Evolutionary conservation across 2,888 invertebrate genomes (phyloP).

Genomic region (Agelastica alni): DNA sequence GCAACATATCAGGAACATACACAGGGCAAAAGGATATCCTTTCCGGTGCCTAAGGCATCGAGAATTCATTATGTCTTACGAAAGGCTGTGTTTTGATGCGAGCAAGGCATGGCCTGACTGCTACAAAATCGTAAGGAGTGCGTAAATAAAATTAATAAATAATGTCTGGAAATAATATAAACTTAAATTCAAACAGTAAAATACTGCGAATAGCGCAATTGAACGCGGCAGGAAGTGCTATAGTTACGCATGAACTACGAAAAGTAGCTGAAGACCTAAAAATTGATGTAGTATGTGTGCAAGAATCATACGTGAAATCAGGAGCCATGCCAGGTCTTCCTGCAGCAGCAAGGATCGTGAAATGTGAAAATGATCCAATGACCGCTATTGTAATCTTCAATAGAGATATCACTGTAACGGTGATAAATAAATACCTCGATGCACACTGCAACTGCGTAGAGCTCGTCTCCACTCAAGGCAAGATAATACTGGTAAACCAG

Average conservation of each 20-base stretch:
- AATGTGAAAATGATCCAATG: background rate
- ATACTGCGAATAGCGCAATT: background rate
- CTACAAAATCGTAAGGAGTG: too few species aligned
- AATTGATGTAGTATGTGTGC: background rate
- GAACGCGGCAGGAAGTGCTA: background rate
- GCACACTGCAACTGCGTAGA: conserved; percentile 1
- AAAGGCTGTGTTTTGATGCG: too few species aligned
- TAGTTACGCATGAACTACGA: background rate
- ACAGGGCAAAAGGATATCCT: too few species aligned
- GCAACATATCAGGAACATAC: too few species aligned
- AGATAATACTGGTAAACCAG: background rate
- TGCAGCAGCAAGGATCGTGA: background rate
- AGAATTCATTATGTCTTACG: too few species aligned
- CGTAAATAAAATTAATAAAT: background rate
- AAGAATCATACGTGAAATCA: too few species aligned
- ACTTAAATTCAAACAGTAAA: background rate
- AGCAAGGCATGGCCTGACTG: too few species aligned
- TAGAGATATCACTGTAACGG: background rate
- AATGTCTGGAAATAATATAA: background rate
- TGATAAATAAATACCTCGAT: background rate
- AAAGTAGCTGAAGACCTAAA: background rate
- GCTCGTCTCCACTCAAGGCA: too few species aligned
- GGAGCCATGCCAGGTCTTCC: background rate
- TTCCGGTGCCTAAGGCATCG: too few species aligned
- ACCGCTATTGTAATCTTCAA: background rate